phyloP scores from a whole-genome alignment of 2,113 vertebrate species.

The Axis porcinus region DNA sequence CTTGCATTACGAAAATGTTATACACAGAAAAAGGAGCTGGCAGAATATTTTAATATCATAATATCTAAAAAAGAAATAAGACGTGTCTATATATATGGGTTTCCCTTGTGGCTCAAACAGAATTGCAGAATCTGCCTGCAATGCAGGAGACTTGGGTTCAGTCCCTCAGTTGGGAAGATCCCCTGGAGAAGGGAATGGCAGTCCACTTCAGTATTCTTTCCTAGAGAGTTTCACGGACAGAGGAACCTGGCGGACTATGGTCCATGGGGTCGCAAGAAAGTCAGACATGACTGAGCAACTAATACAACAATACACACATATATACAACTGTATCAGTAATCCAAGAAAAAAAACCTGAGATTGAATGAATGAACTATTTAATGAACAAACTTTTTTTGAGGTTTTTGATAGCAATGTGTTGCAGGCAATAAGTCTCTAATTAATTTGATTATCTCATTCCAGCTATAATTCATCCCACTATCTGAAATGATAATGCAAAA shows the following conservation, averaged over 20 bases:
- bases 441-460: not conserved
- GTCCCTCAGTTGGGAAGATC: not conserved
- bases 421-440: not conserved
- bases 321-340: not conserved
- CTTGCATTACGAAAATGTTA: not conserved
- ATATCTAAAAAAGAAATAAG: not conserved
- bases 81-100: not conserved
- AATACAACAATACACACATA: not conserved
- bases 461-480: not conserved
- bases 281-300: not conserved
- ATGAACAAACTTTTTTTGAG: not conserved
- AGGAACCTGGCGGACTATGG: not conserved
- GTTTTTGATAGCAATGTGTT: not conserved
- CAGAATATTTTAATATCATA: not conserved
- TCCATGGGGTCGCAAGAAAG: not conserved
- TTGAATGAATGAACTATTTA: not conserved
- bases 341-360: not conserved
- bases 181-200: not conserved
- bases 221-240: not conserved
- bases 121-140: not conserved
- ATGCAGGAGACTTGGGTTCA: not conserved
- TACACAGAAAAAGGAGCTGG: not conserved
- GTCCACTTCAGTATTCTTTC: not conserved
- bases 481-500: not conserved
- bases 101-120: not conserved